Evolutionary conservation across 2,113 vertebrate species (phyloP), one percentile per base, ranked within the genome.

Genomic region (Spheniscus mendiculus): DNA sequence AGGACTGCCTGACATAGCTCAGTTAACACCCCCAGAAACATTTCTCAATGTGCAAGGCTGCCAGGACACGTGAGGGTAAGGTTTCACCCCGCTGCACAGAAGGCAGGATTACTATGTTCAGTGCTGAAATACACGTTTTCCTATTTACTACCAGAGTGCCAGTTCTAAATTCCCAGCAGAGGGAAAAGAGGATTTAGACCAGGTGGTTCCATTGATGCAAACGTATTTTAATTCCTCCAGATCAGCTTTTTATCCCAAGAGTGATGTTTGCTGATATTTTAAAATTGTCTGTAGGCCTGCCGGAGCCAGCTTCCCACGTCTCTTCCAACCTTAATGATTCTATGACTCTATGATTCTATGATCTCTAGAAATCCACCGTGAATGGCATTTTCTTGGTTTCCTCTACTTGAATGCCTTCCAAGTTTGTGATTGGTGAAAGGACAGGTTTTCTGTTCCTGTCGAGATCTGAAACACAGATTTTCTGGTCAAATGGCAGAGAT

Each of bases 391-490:
- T 77, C 63, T 89, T 70, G 19, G 16, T 93, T 91, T 79, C 26
- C 70, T 89, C 65, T 93, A 26, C 22, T 74, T 91, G 61, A 89
- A 87, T 36, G n/a, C 5, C 49, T 67, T 93, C 83, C 87, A 93
- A 70, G n/a, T 73, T 56, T 80, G 79, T 62, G 73, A 70, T 26
- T 91, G 71, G 59, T 93, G n/a, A 84, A 78, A 91, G 81, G 65
- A 89, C 42, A 49, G 36, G 30, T 27, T 89, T 91, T 93, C 67
- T 80, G 19, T 69, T 93, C 91, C 93, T 83, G 47, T 34, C 13
- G 66, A 90, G 58, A 69, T 73, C 44, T 90, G 92, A 93, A 92
- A 88, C 40, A 63, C 38, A 44, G 58, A 52, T 83, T 93, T 97
- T 86, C 80, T 89, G 86, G 76, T 92, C 53, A 93, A 96, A 89